Base-by-base conservation (phyloP, 2,797 vertebrate genomes). In the Odontamblyopus rebecca region DNA sequence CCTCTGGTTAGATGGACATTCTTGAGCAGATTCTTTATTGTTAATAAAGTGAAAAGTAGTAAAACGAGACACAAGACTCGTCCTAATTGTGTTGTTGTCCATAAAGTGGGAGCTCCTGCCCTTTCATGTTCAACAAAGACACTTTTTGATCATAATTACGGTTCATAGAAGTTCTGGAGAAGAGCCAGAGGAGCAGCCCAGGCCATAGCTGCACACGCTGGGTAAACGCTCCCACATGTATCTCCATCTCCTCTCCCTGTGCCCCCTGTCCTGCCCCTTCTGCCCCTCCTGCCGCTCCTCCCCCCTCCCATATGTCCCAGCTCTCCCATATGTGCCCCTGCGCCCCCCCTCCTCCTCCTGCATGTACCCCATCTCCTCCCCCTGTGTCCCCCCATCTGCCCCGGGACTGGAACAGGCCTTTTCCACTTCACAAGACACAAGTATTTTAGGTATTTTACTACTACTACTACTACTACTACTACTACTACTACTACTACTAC, bases 61-160 rank as follows among this genome's bases (percentile, higher is more conserved):
- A 66, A 65, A 65, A 23, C 3, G 23, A 13, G 41, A 63, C 32
- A 41, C 41, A 63, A 38, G 5, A 6, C 41, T 18, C n/a, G 12
- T 29, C 23, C 5, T 66, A 66, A 66, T 66, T 27, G 63, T 50
- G 41, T 48, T 64, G 62, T 64, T 51, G 63, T 66, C 61, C 32
- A 62, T 62, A 41, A 62, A 62, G 5, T 5, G 12, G 2, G 1
- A 8, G 19, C 3, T 16, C 23, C 23, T 16, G 26, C 23, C 51
- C 44, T 66, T 66, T 66, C 27, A 66, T 29, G 44, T 51, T 15
- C 9, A 48, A 26, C 38, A 41, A 48, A 64, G 23, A 65, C 13
- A 16, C 2, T 48, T 26, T 65, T 65, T 64, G 23, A 27, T 27
- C n/a, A 66, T 66, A 66, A 66, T 66, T 66, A 66, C 64, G 50